Percentiles rank a stretch among this genome's conserved stretches.
These are phyloP conservation scores for Falco punctatus DNA, from an alignment of 2,113 vertebrate species.

Conservation along the genomic window DNA sequence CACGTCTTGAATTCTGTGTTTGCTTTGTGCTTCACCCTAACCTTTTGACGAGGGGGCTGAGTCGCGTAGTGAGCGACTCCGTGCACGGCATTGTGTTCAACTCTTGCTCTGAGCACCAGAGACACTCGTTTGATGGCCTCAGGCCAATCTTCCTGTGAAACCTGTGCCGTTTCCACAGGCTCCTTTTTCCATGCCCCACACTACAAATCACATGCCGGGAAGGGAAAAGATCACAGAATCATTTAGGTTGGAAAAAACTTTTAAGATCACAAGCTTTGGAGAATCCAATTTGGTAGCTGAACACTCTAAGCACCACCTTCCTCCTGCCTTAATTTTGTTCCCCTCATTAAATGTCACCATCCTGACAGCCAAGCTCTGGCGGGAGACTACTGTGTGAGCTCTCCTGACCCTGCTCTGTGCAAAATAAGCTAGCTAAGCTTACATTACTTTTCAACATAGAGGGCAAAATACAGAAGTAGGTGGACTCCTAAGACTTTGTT, in stretches of 20 bases:
- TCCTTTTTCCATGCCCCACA: accelerated
- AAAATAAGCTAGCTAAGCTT: slow-evolving; percentile 34
- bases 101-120: background rate
- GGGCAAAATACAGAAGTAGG: slow-evolving; percentile 7
- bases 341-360: background rate
- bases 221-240: background rate
- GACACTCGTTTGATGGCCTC: background rate
- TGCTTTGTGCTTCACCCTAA: slow-evolving; percentile 1
- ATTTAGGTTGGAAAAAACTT: background rate
- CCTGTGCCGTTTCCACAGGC: background rate
- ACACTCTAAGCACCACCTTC: background rate
- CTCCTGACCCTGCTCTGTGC: background rate
- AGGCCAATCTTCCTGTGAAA: background rate
- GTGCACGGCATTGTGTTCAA: background rate
- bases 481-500: background rate
- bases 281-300: background rate
- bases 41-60: background rate
- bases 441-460: slow-evolving; percentile 18
- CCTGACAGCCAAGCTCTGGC: background rate
- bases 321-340: background rate
- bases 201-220: background rate
- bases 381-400: background rate
- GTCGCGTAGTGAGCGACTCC: background rate
- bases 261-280: background rate
- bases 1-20: slow-evolving; percentile 28